Conservation (phyloP, 1,140 invertebrate genomes). For the Rhysida immarginata region DNA sequence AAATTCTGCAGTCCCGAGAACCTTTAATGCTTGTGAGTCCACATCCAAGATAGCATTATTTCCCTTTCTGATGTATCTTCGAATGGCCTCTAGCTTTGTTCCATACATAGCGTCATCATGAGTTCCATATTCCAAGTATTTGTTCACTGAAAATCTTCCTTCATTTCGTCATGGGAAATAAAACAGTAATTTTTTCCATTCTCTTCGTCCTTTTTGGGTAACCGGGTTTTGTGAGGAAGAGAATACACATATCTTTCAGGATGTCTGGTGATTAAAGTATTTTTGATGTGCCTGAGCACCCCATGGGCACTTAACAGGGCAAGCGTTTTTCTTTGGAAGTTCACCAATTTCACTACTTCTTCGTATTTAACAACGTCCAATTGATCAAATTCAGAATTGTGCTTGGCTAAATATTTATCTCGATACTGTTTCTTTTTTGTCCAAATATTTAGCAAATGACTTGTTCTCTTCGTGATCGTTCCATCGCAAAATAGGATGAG, state of each 20-base stretch:
- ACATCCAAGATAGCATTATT: slow-evolving; percentile 97
- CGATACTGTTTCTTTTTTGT: slow-evolving; percentile 91
- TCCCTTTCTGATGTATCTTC: slow-evolving; percentile 84
- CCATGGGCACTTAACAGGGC: slow-evolving; percentile 68
- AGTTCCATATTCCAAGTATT: slow-evolving; percentile 98
- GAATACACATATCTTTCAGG: slow-evolving; percentile 98
- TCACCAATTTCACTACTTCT: slow-evolving; percentile 92
- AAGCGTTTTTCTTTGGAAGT: slow-evolving; percentile 44
- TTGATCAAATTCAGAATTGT: slow-evolving; percentile 96
- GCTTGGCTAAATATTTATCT: slow-evolving; percentile 97
- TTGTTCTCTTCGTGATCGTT: slow-evolving; percentile 92
- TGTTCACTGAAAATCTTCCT: slow-evolving; percentile 96
- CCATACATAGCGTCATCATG: slow-evolving; percentile 99
- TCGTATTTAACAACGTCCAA: slow-evolving; percentile 98
- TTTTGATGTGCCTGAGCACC: slow-evolving; percentile 97
- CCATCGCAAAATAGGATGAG: slow-evolving; percentile 88
- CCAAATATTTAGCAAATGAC: slow-evolving; percentile 96
- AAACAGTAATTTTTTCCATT: slow-evolving; percentile 98
- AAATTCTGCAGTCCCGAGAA: too few species aligned
- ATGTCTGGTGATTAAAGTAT: slow-evolving; percentile 91
- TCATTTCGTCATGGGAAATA: slow-evolving; percentile 96
- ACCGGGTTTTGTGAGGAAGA: slow-evolving; percentile 94
- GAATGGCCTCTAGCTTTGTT: slow-evolving; percentile 94
- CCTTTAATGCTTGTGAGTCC: slow-evolving; percentile 81
- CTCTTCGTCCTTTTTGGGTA: slow-evolving; percentile 85